phyloP scores from a whole-genome alignment of 2,888 invertebrate genomes.

The Adelphocoris suturalis region DNA sequence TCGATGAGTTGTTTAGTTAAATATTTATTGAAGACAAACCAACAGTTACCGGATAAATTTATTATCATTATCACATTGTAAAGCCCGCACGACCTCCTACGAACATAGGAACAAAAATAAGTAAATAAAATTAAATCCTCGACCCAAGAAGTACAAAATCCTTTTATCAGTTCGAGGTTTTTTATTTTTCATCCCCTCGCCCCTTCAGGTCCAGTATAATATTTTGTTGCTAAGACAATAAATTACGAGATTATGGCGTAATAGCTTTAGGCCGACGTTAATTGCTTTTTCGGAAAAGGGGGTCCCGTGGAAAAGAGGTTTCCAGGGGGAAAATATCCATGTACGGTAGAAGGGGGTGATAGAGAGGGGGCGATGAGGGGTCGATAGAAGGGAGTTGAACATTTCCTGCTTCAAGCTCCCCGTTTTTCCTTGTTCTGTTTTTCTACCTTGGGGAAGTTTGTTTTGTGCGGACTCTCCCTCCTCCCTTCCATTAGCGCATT shows the following conservation, averaged over 20 bases:
- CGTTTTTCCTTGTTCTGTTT: not conserved
- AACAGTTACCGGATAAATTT: not conserved
- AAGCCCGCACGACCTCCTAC: not conserved
- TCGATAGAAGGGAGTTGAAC: not conserved
- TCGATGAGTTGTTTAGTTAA: too few relatives aligned
- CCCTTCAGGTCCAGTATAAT: conserved; percentile 35
- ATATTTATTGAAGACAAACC: too few relatives aligned
- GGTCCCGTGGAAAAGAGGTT: conserved; percentile 51
- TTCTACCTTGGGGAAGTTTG: not conserved
- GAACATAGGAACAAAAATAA: not conserved
- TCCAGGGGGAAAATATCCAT: conserved; percentile 61
- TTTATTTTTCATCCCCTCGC: not conserved
- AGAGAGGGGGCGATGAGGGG: conserved; percentile 10
- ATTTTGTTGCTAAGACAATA: conserved; percentile 69
- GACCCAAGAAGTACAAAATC: conserved; percentile 19
- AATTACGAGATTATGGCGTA: conserved; percentile 70
- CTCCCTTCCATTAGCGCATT: not conserved
- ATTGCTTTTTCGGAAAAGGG: conserved; percentile 67
- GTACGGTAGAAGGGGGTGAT: not conserved
- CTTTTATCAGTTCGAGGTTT: conserved; percentile 47
- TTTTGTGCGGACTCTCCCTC: not conserved
- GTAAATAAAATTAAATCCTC: not conserved
- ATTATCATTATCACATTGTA: not conserved
- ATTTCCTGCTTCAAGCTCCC: conserved; percentile 10
- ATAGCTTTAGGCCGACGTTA: conserved; percentile 70